These are phyloP conservation scores for Dromas ardeola DNA, from an alignment of 2,113 vertebrate species.

Conservation along the genomic window DNA sequence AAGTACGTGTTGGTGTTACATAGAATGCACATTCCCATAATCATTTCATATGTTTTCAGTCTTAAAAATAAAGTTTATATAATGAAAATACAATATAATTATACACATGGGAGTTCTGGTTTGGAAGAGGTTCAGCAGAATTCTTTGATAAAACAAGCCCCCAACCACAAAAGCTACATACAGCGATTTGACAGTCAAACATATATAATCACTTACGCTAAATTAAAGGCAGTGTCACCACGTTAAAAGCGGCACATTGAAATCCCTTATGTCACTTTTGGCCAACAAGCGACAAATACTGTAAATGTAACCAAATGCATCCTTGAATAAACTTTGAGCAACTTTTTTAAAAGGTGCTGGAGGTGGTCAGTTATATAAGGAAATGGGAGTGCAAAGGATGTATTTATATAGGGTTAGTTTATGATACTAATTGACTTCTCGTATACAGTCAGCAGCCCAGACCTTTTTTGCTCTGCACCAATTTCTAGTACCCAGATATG, in stretches of 20 bases:
- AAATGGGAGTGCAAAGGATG: not conserved
- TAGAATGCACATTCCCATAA: conserved; percentile 42
- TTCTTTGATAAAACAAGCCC: conserved; percentile 70
- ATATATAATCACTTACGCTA: conserved; percentile 62
- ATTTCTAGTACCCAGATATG: not conserved
- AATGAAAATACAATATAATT: conserved; percentile 70
- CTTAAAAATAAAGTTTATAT: conserved; percentile 68
- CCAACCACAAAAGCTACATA: conserved; percentile 61
- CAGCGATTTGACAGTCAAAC: conserved; percentile 59
- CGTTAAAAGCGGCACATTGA: conserved; percentile 23
- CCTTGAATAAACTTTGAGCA: conserved; percentile 42
- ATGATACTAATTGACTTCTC: not conserved
- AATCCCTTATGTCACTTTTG: conserved; percentile 33
- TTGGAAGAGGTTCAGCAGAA: conserved; percentile 66
- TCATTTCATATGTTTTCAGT: conserved; percentile 64
- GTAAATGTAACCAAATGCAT: conserved; percentile 30
- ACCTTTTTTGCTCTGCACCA: not conserved
- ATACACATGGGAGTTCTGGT: conserved; percentile 64
- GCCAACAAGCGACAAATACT: conserved; percentile 23
- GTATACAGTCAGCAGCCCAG: not conserved
- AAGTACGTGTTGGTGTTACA: not conserved
- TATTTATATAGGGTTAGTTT: not conserved
- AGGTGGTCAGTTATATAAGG: not conserved
- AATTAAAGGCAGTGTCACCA: conserved; percentile 69
- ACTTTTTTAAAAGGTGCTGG: not conserved